Evolutionary conservation across 2,113 vertebrate species (phyloP).

Genomic region (Phylloscopus trochiloides): DNA sequence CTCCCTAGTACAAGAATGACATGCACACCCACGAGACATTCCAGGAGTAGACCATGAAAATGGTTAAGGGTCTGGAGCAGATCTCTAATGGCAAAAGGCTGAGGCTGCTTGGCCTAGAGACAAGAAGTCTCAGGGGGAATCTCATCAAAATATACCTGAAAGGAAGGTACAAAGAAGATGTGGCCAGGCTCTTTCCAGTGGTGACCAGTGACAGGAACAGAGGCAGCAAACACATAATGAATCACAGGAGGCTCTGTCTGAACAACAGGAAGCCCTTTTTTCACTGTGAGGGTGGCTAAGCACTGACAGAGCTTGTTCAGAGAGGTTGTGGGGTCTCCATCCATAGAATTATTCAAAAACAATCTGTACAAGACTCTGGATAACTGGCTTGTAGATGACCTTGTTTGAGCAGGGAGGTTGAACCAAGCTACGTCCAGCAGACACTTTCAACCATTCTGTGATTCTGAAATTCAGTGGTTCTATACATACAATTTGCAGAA

Average conservation of each 20-base stretch:
- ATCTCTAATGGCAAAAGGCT: background rate
- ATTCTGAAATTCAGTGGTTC: background rate
- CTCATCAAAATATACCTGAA: background rate
- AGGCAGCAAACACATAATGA: fast-evolving
- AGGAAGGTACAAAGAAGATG: background rate
- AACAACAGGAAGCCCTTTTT: background rate
- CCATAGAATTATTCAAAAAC: background rate
- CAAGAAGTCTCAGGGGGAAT: fast-evolving
- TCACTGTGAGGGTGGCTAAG: background rate
- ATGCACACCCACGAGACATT: background rate
- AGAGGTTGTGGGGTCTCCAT: background rate
- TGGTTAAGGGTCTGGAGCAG: background rate
- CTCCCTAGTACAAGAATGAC: background rate
- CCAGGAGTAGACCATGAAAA: background rate
- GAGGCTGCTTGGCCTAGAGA: background rate
- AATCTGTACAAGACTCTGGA: fast-evolving
- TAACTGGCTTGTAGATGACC: background rate
- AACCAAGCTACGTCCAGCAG: background rate
- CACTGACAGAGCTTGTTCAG: background rate
- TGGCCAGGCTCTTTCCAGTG: background rate
- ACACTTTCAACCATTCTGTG: background rate
- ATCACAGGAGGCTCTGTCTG: background rate
- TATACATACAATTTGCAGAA: background rate
- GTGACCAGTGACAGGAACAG: background rate
- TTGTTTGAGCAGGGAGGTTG: background rate